A percentile compares a stretch with the other conserved stretches of the same genome.
These are phyloP conservation scores for Ianthella basta DNA, from an alignment of 37 sponge, comb jelly and placozoan genomes.

Conservation along the genomic window DNA sequence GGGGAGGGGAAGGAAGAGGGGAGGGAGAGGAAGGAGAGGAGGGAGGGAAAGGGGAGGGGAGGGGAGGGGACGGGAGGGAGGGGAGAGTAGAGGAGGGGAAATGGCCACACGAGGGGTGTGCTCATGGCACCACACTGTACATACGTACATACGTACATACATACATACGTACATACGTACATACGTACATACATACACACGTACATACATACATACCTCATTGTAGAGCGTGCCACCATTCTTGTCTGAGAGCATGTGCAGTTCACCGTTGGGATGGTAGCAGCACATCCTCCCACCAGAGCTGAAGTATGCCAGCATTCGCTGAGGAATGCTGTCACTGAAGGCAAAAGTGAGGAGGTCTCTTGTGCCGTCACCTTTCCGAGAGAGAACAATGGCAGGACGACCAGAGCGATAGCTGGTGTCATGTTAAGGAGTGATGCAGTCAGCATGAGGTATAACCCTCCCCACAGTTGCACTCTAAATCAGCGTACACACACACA, in stretches of 20 bases:
- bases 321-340: conserved; percentile 46
- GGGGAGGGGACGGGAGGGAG: no score
- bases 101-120: no score
- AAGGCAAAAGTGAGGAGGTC: conserved; percentile 72
- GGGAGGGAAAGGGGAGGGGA: no score
- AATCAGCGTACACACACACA: neutral
- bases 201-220: conserved; percentile 50
- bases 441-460: neutral
- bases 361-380: conserved; percentile 50
- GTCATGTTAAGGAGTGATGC: neutral
- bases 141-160: no score
- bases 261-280: conserved; percentile 67
- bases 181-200: no score
- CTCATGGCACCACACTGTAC: no score
- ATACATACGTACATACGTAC: no score
- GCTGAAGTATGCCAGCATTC: conserved; percentile 77
- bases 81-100: no score
- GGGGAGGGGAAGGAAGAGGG: neutral
- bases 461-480: neutral
- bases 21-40: no score
- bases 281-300: conserved; percentile 75
- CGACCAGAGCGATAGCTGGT: conserved; percentile 78
- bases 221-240: conserved; percentile 67
- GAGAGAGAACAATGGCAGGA: conserved; percentile 57
- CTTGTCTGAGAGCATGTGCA: conserved; percentile 55